phyloP scores from a whole-genome alignment of 2,797 vertebrate genomes.

The Phaenicophaeus curvirostris region DNA sequence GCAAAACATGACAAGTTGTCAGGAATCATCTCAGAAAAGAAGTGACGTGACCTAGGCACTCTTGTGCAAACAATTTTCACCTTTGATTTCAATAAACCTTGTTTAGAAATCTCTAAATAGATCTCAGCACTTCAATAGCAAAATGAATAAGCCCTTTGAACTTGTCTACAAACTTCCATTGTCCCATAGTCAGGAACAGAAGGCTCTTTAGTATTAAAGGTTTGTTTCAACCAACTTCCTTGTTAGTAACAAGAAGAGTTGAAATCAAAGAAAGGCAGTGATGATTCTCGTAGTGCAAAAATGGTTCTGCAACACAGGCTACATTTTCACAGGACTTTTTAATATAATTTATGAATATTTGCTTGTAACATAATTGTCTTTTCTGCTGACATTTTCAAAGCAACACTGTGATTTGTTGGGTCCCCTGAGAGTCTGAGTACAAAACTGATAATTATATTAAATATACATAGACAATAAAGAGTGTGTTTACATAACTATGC shows the following conservation, averaged over 20 bases:
- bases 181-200: not conserved
- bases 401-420: constrained; percentile 87
- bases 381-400: constrained; percentile 98
- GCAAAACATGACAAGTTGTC: constrained; percentile 51
- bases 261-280: constrained; percentile 71
- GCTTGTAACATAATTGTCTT: constrained; percentile 89
- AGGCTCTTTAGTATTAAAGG: not conserved
- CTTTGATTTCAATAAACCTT: not conserved
- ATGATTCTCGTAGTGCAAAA: constrained; percentile 68
- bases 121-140: not conserved
- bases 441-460: constrained; percentile 93
- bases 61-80: constrained; percentile 9
- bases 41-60: not conserved
- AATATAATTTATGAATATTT: constrained; percentile 88
- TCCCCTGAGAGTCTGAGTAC: constrained; percentile 83
- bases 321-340: constrained; percentile 81
- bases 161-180: constrained; percentile 3
- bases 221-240: constrained; percentile 44
- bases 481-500: constrained; percentile 95
- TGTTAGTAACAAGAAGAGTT: constrained; percentile 42
- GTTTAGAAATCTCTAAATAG: not conserved
- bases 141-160: not conserved
- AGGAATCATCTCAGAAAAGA: constrained; percentile 52
- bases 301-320: constrained; percentile 74
- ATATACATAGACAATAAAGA: constrained; percentile 91